A percentile compares a stretch with the other conserved stretches of the same genome.
These are phyloP conservation scores for Dicrurus megarhynchus DNA, from an alignment of 2,113 vertebrate genomes.

Conservation along the genomic window DNA sequence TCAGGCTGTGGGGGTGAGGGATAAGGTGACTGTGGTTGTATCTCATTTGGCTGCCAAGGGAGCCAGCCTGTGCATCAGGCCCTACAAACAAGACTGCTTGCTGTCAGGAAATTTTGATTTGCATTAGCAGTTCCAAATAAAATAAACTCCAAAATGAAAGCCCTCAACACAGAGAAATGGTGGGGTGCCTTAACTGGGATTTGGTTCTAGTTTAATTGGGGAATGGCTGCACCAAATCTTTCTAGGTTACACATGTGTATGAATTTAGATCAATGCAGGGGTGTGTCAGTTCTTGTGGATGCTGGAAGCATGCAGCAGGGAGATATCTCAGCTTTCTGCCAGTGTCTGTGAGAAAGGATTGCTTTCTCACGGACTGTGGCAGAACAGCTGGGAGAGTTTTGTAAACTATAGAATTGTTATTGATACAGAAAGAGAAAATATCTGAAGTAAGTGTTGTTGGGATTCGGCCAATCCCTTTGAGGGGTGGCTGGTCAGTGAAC, in stretches of 20 bases:
- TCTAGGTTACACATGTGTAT: not conserved
- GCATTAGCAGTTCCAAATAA: not conserved
- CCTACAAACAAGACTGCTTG: accelerated
- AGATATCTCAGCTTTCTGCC: too few species aligned
- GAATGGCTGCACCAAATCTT: not conserved
- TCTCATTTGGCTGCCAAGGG: not conserved
- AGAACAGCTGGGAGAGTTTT: too few species aligned
- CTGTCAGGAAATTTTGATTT: not conserved
- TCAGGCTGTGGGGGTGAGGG: not conserved
- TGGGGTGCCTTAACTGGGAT: not conserved
- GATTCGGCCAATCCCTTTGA: too few species aligned
- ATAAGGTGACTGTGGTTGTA: not conserved
- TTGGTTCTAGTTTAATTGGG: not conserved
- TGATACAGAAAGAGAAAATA: too few species aligned
- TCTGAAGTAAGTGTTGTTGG: too few species aligned
- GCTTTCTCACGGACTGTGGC: too few species aligned
- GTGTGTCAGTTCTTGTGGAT: not conserved
- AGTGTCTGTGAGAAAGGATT: too few species aligned
- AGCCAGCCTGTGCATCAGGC: not conserved
- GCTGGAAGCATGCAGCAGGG: too few species aligned
- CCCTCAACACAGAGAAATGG: not conserved
- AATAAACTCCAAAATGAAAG: not conserved
- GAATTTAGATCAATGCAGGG: not conserved
- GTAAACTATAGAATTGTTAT: too few species aligned
- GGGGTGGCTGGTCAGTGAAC: too few species aligned